phyloP scores from a whole-genome alignment of 2,888 invertebrate genomes.

The Pogonocherus hispidulus region DNA sequence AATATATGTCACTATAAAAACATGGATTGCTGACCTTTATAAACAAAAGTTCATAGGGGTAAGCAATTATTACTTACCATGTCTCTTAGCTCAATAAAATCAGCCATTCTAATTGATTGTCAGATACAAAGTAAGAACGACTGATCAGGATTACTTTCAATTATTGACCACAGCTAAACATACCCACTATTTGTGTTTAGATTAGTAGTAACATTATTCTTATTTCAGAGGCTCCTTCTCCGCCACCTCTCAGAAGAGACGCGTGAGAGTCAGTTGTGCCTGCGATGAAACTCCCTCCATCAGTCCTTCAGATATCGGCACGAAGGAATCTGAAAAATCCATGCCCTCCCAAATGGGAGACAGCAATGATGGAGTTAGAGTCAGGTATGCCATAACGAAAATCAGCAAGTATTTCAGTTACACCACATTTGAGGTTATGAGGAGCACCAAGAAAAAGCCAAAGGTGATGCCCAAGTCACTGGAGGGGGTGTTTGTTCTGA shows the following conservation, averaged over 20 bases:
- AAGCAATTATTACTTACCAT: too few relatives aligned
- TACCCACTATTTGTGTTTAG: too few relatives aligned
- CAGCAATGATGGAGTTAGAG: constrained; percentile 29
- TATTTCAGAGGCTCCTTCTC: not conserved
- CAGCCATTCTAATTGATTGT: too few relatives aligned
- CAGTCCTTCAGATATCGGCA: not conserved
- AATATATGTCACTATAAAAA: too few relatives aligned
- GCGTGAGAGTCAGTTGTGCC: constrained; percentile 33
- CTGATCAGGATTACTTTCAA: too few relatives aligned
- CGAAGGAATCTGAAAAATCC: not conserved
- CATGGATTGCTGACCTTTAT: too few relatives aligned
- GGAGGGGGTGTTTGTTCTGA: constrained; percentile 62
- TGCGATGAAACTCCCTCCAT: constrained; percentile 38
- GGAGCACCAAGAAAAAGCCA: constrained; percentile 60
- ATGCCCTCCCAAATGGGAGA: constrained; percentile 19
- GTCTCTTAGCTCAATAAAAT: too few relatives aligned
- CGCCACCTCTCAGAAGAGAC: not conserved
- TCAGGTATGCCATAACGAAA: constrained; percentile 62
- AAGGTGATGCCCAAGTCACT: constrained; percentile 56
- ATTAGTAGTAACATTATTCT: too few relatives aligned
- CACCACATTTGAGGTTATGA: constrained; percentile 64
- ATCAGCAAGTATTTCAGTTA: constrained; percentile 61
- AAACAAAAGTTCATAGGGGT: too few relatives aligned
- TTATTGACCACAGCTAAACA: too few relatives aligned
- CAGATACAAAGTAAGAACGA: too few relatives aligned